Conservation (phyloP, 2,888 invertebrate species). For the Torymus auratus region DNA sequence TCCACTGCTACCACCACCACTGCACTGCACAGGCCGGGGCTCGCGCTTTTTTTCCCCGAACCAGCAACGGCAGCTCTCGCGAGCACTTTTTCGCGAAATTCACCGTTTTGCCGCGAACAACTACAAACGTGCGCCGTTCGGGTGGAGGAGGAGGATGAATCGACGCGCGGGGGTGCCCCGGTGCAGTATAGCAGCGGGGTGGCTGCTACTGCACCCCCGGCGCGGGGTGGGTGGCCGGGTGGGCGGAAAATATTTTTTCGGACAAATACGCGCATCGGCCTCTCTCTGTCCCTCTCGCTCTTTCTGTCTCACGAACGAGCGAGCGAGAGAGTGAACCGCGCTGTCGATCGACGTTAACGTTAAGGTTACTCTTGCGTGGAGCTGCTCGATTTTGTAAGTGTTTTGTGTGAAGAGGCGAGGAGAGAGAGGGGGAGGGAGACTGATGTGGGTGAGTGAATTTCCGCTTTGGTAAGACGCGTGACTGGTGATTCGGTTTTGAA, state of each 20-base stretch:
- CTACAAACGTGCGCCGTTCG: slow-evolving; percentile 38
- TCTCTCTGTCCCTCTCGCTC: background rate
- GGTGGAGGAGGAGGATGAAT: slow-evolving; percentile 7
- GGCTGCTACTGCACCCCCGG: too few species aligned
- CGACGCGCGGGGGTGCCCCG: background rate
- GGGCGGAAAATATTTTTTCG: slow-evolving; percentile 57
- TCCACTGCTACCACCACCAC: background rate
- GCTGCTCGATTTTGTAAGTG: slow-evolving; percentile 37
- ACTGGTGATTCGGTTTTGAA: too few species aligned
- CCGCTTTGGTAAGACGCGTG: background rate
- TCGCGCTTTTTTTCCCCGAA: slow-evolving; percentile 33
- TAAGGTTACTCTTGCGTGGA: slow-evolving; percentile 17
- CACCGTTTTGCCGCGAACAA: slow-evolving; percentile 58
- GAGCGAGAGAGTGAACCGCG: too few species aligned
- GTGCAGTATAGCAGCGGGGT: too few species aligned
- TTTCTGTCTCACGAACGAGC: background rate
- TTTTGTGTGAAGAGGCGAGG: slow-evolving; percentile 7
- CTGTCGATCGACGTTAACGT: slow-evolving; percentile 46
- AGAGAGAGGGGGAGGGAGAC: too few species aligned
- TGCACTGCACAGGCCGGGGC: slow-evolving; percentile 22
- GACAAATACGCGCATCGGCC: slow-evolving; percentile 35
- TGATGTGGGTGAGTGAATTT: background rate
- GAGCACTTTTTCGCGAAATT: slow-evolving; percentile 62
- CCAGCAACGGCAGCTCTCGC: slow-evolving; percentile 17
- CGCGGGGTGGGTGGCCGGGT: background rate